Evolutionary conservation across 2,113 vertebrate genomes (phyloP).

Genomic region (Nothobranchius kuhntae): DNA sequence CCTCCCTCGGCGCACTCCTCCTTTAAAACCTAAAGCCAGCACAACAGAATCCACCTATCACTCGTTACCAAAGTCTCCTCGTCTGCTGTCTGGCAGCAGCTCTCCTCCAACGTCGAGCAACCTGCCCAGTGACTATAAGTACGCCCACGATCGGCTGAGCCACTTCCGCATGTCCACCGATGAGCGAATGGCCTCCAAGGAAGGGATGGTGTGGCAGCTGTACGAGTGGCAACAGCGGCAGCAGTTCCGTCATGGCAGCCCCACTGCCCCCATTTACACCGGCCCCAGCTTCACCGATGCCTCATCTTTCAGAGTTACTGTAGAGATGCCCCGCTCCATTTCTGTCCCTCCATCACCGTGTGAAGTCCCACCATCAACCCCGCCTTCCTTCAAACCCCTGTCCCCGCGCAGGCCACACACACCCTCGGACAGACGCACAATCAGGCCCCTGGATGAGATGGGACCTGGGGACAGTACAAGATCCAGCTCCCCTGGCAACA

Average conservation of each 20-base stretch:
- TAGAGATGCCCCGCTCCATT: constrained; percentile 93
- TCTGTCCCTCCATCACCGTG: constrained; percentile 95
- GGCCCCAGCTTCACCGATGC: constrained; percentile 86
- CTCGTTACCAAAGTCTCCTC: constrained; percentile 90
- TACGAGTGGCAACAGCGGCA: constrained; percentile 99
- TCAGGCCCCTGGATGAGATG: constrained; percentile 86
- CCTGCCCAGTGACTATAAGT: constrained; percentile 96
- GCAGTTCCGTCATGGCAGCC: constrained; percentile 96
- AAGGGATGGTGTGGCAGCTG: constrained; percentile 97
- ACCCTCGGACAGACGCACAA: constrained; percentile 90
- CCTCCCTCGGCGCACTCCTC: constrained; percentile 84
- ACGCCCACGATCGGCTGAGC: constrained; percentile 94
- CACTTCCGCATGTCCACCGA: constrained; percentile 97
- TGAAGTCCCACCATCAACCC: constrained; percentile 87
- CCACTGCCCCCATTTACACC: constrained; percentile 86
- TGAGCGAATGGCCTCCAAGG: constrained; percentile 90
- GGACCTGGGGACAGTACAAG: constrained; percentile 79
- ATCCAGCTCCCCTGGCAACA: constrained; percentile 86
- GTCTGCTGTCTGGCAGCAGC: constrained; percentile 81
- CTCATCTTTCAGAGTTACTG: constrained; percentile 85
- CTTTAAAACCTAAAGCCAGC: constrained; percentile 81
- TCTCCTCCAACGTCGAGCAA: constrained; percentile 84
- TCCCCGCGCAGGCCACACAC: constrained; percentile 89
- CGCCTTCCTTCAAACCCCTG: constrained; percentile 81
- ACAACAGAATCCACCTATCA: constrained; percentile 86